phyloP scores from a whole-genome alignment of 2,113 vertebrate genomes.

The Oophaga pumilio region DNA sequence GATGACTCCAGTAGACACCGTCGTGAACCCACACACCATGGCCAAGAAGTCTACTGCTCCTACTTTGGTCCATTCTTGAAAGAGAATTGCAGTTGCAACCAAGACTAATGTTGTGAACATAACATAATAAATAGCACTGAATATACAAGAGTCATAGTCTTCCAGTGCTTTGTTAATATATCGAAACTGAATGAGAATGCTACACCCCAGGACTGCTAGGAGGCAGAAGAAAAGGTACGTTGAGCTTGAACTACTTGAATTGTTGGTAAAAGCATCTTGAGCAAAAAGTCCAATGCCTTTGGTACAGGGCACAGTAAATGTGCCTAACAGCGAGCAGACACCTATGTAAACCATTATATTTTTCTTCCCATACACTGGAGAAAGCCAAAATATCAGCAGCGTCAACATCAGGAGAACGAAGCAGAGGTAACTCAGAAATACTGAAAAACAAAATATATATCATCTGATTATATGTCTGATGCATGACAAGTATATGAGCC shows the following conservation, averaged over 20 bases:
- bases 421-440: conserved; percentile 83
- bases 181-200: conserved; percentile 91
- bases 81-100: conserved; percentile 88
- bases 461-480: not conserved
- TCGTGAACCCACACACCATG: conserved; percentile 87
- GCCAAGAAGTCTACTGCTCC: conserved; percentile 83
- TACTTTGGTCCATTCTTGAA: conserved; percentile 89
- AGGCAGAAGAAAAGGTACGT: conserved; percentile 82
- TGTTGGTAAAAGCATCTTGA: conserved; percentile 81
- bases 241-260: conserved; percentile 74
- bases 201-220: conserved; percentile 81
- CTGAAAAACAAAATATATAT: conserved; percentile 73
- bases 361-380: conserved; percentile 84
- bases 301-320: conserved; percentile 93
- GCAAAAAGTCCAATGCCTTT: conserved; percentile 93
- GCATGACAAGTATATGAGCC: not conserved
- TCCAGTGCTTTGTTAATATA: conserved; percentile 95
- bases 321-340: conserved; percentile 94
- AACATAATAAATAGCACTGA: conserved; percentile 94
- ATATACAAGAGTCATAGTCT: conserved; percentile 86
- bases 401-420: conserved; percentile 85
- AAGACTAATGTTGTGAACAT: conserved; percentile 88
- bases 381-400: conserved; percentile 86
- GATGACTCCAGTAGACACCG: conserved; percentile 85
- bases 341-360: conserved; percentile 94